These are phyloP conservation scores for Tenebrosternarchus preto DNA, from an alignment of 2,113 vertebrate species.

Conservation along the genomic window DNA sequence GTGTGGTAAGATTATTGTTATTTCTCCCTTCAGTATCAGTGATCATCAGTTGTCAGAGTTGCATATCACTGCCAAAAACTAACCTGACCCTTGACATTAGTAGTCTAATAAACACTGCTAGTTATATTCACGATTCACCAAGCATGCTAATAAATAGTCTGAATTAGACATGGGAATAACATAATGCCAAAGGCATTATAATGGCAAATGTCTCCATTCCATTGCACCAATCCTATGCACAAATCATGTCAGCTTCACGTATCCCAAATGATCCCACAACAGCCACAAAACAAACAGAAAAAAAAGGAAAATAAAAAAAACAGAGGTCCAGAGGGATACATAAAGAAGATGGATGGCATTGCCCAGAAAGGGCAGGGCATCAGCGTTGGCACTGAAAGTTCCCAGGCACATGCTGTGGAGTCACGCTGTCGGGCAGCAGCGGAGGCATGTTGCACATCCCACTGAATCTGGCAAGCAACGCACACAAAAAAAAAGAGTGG, in stretches of 20 bases:
- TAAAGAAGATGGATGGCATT: slow-evolving; percentile 2
- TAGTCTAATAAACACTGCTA: too few relatives aligned
- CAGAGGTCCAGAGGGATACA: not conserved
- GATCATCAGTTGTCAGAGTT: not conserved
- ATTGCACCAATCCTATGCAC: not conserved
- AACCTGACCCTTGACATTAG: not conserved
- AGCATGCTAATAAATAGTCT: slow-evolving; percentile 2
- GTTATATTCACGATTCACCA: not conserved
- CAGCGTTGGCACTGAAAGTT: slow-evolving; percentile 16
- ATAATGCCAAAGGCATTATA: not conserved
- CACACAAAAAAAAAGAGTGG: too few relatives aligned
- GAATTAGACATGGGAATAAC: not conserved
- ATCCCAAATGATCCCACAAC: slow-evolving; percentile 6
- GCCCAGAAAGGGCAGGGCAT: slow-evolving; percentile 21
- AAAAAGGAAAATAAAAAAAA: not conserved
- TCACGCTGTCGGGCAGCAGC: not conserved
- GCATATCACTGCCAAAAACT: not conserved
- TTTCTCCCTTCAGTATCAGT: not conserved
- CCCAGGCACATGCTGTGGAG: slow-evolving; percentile 45
- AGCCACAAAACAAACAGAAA: not conserved
- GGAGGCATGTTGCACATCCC: slow-evolving; percentile 11
- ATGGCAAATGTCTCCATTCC: not conserved
- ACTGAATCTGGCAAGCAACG: slow-evolving; percentile 34
- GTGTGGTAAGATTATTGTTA: not conserved
- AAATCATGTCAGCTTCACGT: not conserved